Evolutionary conservation across 2,888 invertebrate genomes (phyloP).

Genomic region (Dolichopus griseipennis): DNA sequence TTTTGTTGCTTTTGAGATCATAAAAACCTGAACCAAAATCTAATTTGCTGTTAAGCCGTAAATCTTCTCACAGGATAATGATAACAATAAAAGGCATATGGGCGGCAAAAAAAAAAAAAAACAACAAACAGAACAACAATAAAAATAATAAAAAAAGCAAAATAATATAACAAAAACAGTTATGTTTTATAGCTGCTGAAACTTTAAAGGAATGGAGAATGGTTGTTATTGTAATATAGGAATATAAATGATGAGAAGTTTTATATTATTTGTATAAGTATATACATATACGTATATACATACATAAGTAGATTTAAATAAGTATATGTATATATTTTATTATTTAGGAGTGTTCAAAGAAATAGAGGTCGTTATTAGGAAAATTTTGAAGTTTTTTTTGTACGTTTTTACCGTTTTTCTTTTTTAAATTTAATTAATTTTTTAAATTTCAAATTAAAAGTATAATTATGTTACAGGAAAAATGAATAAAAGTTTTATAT

Average conservation of each 20-base stretch:
- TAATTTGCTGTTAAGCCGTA: conserved; percentile 6
- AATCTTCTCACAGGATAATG: conserved; percentile 6
- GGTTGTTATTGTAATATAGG: neutral
- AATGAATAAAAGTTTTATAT: too few species aligned
- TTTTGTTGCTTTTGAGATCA: neutral
- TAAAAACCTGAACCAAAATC: conserved; percentile 3
- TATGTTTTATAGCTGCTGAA: neutral
- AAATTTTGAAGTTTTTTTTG: neutral
- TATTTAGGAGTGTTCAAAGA: too few species aligned
- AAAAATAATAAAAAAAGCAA: neutral
- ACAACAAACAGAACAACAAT: neutral
- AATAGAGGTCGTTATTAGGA: neutral
- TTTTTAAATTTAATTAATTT: neutral
- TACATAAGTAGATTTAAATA: too few species aligned
- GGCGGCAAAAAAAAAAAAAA: neutral
- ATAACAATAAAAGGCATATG: conserved; percentile 6
- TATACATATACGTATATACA: too few species aligned
- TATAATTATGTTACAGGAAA: neutral
- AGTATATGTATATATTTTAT: too few species aligned
- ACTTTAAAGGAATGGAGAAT: neutral
- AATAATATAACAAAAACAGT: neutral
- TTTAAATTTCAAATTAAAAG: neutral
- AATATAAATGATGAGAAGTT: too few species aligned
- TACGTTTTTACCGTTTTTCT: neutral
- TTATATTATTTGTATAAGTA: too few species aligned